Base-by-base conservation (phyloP, 2,888 invertebrate genomes). In the Drosophila monieri region DNA sequence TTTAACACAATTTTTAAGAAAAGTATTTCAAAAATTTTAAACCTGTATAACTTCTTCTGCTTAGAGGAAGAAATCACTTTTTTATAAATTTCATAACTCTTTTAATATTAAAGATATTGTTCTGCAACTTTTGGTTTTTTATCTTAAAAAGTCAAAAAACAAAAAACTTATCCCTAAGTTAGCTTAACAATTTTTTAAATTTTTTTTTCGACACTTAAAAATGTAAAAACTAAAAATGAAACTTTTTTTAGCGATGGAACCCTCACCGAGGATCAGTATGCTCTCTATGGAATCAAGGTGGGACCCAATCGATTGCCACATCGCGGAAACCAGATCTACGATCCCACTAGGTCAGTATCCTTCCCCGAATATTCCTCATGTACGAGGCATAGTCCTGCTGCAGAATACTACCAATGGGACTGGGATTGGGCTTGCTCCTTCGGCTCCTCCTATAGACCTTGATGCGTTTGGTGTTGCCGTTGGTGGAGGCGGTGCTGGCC, bases 261-360 rank as follows among this genome's bases (percentile, higher is more conserved):
- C 87, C 92, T 95, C 73, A 91, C 94, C 88, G 95, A 95, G 89
- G 95, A 95, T 90, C 94, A 94, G 77, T 95, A 95, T 92, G 94
- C 94, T 61, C 91, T 95, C 76, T 95, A 95, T 90, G 95, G 95
- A 52, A 94, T 94, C 78, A 95, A 95, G 92, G 91, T 94, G 69
- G 90, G 89, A 2, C 93, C 94, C 64, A 92, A 94, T 56, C 93
- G 94, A 77, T 88, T 92, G 71, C 92, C 93, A 30, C 91, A 81
- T 64, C 81, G 93, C 70, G 88, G 89, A 51, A 92, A 91, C 80
- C 93, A 92, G 86, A 89, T 91, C 74, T 92, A 92, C 73, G 92
- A 92, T 77, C 90, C 91, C 51, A 90, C 91, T 57, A 90, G 92
- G 92, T 92, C 62, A 79, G 85, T 51, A 67, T 61, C 2, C 44